Base-by-base conservation (phyloP, 2,113 vertebrate species). In the Pampusana beccarii region DNA sequence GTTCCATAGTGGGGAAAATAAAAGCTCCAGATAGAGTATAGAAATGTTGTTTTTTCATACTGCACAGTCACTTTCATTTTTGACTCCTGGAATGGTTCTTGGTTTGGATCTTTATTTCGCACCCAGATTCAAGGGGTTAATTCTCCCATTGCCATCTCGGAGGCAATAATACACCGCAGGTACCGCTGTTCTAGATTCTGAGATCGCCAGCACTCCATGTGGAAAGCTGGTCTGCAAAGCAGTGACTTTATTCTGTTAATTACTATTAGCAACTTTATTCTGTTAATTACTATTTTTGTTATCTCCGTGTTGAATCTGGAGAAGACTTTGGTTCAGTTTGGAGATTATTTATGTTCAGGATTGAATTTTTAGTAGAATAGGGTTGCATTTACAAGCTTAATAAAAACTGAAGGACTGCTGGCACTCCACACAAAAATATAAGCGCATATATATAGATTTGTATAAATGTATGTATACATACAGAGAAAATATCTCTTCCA, bases 1-100 rank as follows among this genome's bases (percentile, higher is more conserved):
- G 83, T 94, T 96, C 93, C 78, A 91, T 88, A 90, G 74, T 84
- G 92, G 91, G 86, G 86, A 95, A 93, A 95, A 91, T 6, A 60
- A 6, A 46, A 77, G 36, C 85, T 90, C 56, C 33, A 26, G 46
- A 60, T 78, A 66, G 58, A 90, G 74, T 90, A 90, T 88, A 94
- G 95, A 95, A 96, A 94, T 83, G 88, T 65, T 13, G 62, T 19
- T 81, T 93, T 95, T 86, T 89, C 85, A 18, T 42, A 56, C 48
- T 36, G 65, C 65, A 53, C n/a, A 28, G 36, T 62, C 66, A 86
- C 71, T 85, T 88, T 90, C 67, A 69, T 48, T 96, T 89, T 92
- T 64, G n/a, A 66, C 28, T 94, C 90, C 44, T 73, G 38, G 94
- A 90, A 78, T 23, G 40, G 48, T 66, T 72, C 46, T 58, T 51